phyloP scores from a whole-genome alignment of 2,113 vertebrate genomes.

The Microtus ochrogaster region DNA sequence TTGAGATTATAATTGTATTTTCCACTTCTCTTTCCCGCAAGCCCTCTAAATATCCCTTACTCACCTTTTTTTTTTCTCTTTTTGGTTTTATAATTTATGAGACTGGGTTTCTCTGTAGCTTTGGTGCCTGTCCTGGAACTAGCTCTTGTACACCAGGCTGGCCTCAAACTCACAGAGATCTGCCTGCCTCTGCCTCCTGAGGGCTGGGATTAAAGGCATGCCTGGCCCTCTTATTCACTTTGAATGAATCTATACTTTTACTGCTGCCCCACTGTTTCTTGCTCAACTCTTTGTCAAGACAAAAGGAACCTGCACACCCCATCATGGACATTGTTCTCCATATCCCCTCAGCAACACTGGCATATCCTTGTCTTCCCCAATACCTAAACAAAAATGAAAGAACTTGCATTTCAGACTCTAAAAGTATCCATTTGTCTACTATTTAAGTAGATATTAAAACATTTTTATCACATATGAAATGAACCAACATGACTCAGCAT shows the following conservation, averaged over 20 bases:
- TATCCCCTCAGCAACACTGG: background rate
- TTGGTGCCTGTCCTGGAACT: too few species aligned
- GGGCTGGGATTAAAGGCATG: too few species aligned
- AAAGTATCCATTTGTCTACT: background rate
- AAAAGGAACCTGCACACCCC: background rate
- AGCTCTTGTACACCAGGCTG: too few species aligned
- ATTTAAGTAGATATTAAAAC: background rate
- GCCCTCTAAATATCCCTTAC: background rate
- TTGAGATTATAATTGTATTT: background rate
- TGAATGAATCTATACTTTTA: background rate
- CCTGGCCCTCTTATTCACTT: too few species aligned
- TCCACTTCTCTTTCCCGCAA: background rate
- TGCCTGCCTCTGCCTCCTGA: too few species aligned
- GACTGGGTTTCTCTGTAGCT: too few species aligned
- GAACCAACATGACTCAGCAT: background rate
- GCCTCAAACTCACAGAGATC: too few species aligned
- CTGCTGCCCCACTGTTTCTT: background rate
- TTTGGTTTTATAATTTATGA: too few species aligned
- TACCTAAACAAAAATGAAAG: background rate
- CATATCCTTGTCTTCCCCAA: background rate
- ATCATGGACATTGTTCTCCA: background rate
- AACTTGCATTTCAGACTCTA: background rate
- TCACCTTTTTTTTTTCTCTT: too few species aligned
- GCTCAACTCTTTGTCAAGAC: background rate
- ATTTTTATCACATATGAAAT: background rate